phyloP scores from a whole-genome alignment of 2,888 invertebrate species.

The Camptogramma bilineatum region DNA sequence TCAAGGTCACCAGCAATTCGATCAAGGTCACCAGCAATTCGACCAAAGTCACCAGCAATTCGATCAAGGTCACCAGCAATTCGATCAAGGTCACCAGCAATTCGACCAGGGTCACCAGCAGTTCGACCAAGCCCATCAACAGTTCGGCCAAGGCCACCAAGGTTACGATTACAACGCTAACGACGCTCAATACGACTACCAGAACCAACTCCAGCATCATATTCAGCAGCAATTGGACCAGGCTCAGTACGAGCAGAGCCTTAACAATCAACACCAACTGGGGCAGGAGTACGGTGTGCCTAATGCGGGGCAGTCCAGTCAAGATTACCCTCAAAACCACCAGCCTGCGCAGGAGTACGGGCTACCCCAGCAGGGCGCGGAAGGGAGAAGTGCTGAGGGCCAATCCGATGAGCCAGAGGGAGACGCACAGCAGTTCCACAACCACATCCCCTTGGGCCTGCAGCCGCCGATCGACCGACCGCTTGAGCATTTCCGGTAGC shows the following conservation, averaged over 20 bases:
- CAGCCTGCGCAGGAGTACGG: constrained; percentile 66
- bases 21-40: constrained; percentile 70
- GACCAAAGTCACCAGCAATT: constrained; percentile 63
- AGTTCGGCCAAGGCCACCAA: constrained; percentile 65
- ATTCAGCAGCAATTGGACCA: constrained; percentile 76
- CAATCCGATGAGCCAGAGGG: constrained; percentile 41
- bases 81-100: constrained; percentile 64
- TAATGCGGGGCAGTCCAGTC: constrained; percentile 46
- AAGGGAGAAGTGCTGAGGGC: constrained; percentile 69
- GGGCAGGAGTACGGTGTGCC: constrained; percentile 46
- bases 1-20: constrained; percentile 64
- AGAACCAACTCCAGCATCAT: constrained; percentile 72
- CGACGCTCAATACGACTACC: constrained; percentile 67
- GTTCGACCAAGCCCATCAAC: constrained; percentile 55
- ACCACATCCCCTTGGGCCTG: constrained; percentile 77
- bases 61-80: constrained; percentile 70
- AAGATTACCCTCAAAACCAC: constrained; percentile 52
- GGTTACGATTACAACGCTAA: constrained; percentile 72
- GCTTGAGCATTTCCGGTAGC: constrained; percentile 76
- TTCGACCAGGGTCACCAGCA: constrained; percentile 57
- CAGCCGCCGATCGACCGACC: constrained; percentile 79
- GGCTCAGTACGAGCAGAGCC: constrained; percentile 60
- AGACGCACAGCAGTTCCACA: constrained; percentile 65
- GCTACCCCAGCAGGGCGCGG: constrained; percentile 64
- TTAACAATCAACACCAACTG: constrained; percentile 57